Base-by-base conservation (phyloP, 2,797 vertebrate genomes). In the Cyclura pinguis region DNA sequence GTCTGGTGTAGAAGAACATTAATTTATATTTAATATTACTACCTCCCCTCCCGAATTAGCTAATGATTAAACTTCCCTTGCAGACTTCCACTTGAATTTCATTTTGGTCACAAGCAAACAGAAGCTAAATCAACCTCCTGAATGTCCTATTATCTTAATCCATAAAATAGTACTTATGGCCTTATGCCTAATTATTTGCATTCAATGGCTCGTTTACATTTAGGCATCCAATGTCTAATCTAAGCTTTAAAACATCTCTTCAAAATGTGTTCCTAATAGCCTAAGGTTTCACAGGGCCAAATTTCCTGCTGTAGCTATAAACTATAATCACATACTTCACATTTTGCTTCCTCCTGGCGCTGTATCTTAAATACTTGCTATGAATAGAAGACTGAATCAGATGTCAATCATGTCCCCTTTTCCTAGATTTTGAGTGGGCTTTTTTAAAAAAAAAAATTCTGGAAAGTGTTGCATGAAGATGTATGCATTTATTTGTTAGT, bases 51-150 rank as follows among this genome's bases (percentile, higher is more conserved):
- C 88, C 35, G 80, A 95, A 89, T 77, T 92, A 81, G 86, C 55
- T 89, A 94, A 93, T 87, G 42, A 83, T 88, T 94, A 81, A 86
- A 24, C 38, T 81, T 93, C 93, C 93, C 93, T 47, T 72, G 73
- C 85, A 86, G 22, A 59, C n/a, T 93, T 86, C 42, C 80, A 59
- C 57, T 92, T 85, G 85, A 92, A 89, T 90, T 84, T 0, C 88
- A 92, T 95, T 93, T 90, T 83, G 76, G 84, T 92, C 9, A 88
- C 50, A 93, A 76, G 55, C 67, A 86, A 86, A 81, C 32, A 81
- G 89, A 86, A 86, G 67, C 83, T 89, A 94, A 92, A 93, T 90
- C 7, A 82, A 90, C 59, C 13, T 85, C 22, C 4, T 73, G 69
- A 18, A 88, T 88, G 94, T 93, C 91, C 16, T 69, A 38, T 59